A percentile compares a stretch with the other conserved stretches of the same genome.
phyloP scores from a whole-genome alignment of 1,140 invertebrate species.

The Mylabris phalerata region DNA sequence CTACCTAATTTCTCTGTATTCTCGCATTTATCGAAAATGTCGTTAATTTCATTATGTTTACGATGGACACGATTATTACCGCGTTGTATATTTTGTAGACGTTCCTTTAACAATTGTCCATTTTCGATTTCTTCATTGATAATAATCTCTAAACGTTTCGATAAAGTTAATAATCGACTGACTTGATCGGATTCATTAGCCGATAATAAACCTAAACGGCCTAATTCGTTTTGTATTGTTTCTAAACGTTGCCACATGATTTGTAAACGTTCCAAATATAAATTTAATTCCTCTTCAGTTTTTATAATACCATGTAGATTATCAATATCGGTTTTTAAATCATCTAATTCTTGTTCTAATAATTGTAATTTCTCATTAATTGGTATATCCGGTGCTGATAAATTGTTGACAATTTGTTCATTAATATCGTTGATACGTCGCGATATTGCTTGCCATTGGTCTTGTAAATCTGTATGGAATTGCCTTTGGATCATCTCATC shows the following conservation, averaged over 20 bases:
- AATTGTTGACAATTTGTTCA: slow-evolving; percentile 54
- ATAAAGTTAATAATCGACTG: slow-evolving; percentile 58
- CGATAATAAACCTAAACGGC: slow-evolving; percentile 62
- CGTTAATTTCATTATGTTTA: slow-evolving; percentile 55
- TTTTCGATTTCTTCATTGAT: slow-evolving; percentile 68
- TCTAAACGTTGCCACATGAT: slow-evolving; percentile 66
- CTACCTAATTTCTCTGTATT: slow-evolving; percentile 60
- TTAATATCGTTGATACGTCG: slow-evolving; percentile 59
- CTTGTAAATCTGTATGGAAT: slow-evolving; percentile 64
- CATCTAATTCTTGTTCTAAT: slow-evolving; percentile 65
- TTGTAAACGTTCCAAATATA: slow-evolving; percentile 71
- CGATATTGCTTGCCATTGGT: slow-evolving; percentile 65
- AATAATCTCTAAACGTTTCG: slow-evolving; percentile 59
- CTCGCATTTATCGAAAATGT: slow-evolving; percentile 64
- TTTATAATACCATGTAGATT: slow-evolving; percentile 69
- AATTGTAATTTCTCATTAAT: slow-evolving; percentile 63
- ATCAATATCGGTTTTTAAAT: slow-evolving; percentile 58
- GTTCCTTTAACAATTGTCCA: slow-evolving; percentile 60
- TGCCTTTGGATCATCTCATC: slow-evolving; percentile 75
- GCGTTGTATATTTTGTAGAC: slow-evolving; percentile 60
- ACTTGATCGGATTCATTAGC: slow-evolving; percentile 67
- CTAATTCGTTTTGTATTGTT: slow-evolving; percentile 70
- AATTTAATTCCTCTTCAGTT: slow-evolving; percentile 69
- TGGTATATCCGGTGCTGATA: slow-evolving; percentile 62
- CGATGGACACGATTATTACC: slow-evolving; percentile 59